Evolutionary conservation across 1,140 invertebrate genomes (phyloP).

Genomic region (Episyrphus balteatus): DNA sequence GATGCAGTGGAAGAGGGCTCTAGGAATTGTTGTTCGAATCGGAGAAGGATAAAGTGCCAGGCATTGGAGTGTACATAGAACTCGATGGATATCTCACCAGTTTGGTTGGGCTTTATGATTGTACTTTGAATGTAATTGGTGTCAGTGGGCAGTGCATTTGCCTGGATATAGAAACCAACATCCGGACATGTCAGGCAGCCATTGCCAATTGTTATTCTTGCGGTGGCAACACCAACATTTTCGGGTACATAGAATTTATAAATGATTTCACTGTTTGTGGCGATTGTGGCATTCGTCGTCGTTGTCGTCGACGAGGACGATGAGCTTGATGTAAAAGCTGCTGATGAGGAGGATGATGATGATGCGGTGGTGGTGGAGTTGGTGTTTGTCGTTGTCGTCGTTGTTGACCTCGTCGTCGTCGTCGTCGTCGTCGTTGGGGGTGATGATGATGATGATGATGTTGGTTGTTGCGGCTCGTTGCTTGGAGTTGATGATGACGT

Average conservation of each 20-base stretch:
- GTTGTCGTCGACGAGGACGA: conserved; percentile 4
- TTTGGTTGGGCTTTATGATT: conserved; percentile 24
- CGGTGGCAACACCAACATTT: conserved; percentile 21
- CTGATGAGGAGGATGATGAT: conserved; percentile 1
- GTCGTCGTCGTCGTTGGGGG: conserved; percentile 11
- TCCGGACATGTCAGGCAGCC: conserved; percentile 23
- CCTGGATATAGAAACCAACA: conserved; percentile 22
- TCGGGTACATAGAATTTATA: conserved; percentile 39
- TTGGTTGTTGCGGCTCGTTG: conserved; percentile 4
- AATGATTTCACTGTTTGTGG: conserved; percentile 22
- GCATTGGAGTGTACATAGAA: conserved; percentile 44
- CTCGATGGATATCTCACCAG: conserved; percentile 21
- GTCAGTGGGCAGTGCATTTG: conserved; percentile 23
- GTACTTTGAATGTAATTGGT: conserved; percentile 19
- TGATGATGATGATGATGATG: background rate
- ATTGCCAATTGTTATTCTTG: conserved; percentile 18
- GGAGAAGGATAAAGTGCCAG: conserved; percentile 47
- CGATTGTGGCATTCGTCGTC: background rate
- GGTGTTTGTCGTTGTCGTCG: conserved; percentile 5
- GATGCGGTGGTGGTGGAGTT: background rate
- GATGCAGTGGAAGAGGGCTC: conserved; percentile 7
- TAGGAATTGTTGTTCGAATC: conserved; percentile 10
- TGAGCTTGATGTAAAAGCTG: conserved; percentile 1
- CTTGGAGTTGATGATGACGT: background rate
- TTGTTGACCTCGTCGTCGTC: conserved; percentile 8